Evolutionary conservation across 53 echinoderm and acorn worm species (phyloP).

Genomic region (Temnopleurus reevesii): DNA sequence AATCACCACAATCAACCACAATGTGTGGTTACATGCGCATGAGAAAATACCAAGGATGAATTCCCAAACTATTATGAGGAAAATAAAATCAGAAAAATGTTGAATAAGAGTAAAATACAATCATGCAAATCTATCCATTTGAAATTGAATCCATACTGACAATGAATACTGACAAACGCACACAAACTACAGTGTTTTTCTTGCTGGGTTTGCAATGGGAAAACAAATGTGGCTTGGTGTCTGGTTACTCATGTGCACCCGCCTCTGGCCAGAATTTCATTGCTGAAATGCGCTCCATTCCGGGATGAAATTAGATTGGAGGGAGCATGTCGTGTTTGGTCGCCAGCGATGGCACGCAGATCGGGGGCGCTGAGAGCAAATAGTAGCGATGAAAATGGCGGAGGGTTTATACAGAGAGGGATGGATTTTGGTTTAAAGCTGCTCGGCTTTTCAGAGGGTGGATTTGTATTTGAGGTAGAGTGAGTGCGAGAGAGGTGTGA

Average conservation of each 20-base stretch:
- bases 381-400: not conserved
- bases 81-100: not conserved
- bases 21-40: not conserved
- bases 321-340: slow-evolving; percentile 26
- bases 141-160: slow-evolving; percentile 23
- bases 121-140: slow-evolving; percentile 28
- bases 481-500: not conserved
- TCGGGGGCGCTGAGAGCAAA: slow-evolving; percentile 10
- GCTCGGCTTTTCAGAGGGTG: not conserved
- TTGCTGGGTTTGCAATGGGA: slow-evolving; percentile 26
- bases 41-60: too few species aligned
- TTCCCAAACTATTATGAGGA: not conserved
- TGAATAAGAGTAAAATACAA: not conserved
- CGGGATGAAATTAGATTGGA: slow-evolving; percentile 49
- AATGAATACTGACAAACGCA: slow-evolving; percentile 33
- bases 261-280: slow-evolving; percentile 42
- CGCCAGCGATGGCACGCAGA: not conserved
- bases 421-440: not conserved
- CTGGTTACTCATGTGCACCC: slow-evolving; percentile 49
- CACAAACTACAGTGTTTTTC: slow-evolving; percentile 39
- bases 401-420: not conserved
- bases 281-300: slow-evolving; percentile 35
- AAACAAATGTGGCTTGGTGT: slow-evolving; percentile 48
- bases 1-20: not conserved
- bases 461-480: not conserved